Base-by-base conservation (phyloP, 1,140 invertebrate genomes). In the Grapholita molesta region DNA sequence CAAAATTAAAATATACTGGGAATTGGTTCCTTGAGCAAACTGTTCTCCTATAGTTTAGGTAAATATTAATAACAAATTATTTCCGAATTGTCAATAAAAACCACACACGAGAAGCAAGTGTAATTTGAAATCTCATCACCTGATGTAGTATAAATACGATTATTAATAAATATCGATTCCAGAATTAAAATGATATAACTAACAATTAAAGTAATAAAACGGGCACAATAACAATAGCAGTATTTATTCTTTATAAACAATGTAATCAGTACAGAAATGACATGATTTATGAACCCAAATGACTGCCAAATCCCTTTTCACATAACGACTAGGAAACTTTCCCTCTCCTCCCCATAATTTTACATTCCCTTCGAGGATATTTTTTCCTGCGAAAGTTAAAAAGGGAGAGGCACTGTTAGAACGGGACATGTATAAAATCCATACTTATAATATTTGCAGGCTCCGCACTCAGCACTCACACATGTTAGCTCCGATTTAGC, bases 391-490 rank as follows among this genome's bases (percentile, higher is more conserved):
- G 80, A 35, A 73, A 75, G 76, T 73, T 68, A 70, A 79, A 83
- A 80, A 80, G 74, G 74, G 86, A 81, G 25, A 70, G 78, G 74
- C 68, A 52, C 55, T 32, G 79, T 67, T 79, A 70, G 86, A 88
- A 74, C 70, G 85, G 78, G 88, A 87, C 33, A 75, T 73, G 73
- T 74, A 85, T 86, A 90, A 90, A 90, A 90, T 90, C 88, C 87
- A 90, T 90, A 90, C 88, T 89, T 90, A 89, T 90, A 88, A 89
- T 90, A 90, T 90, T 90, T 89, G 88, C 87, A 87, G 85, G 78
- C 86, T 87, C 79, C 84, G 78, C 82, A 79, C 82, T 79, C 77
- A 74, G 81, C 81, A 78, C 86, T 76, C 88, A 88, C 87, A 85
- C 75, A 70, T 52, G 70, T 70, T 42, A 67, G 68, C 64, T 72